Percentiles rank a stretch among this genome's conserved stretches.
Conservation (phyloP, 2,888 invertebrate genomes). For the Ectobius pallidus region DNA sequence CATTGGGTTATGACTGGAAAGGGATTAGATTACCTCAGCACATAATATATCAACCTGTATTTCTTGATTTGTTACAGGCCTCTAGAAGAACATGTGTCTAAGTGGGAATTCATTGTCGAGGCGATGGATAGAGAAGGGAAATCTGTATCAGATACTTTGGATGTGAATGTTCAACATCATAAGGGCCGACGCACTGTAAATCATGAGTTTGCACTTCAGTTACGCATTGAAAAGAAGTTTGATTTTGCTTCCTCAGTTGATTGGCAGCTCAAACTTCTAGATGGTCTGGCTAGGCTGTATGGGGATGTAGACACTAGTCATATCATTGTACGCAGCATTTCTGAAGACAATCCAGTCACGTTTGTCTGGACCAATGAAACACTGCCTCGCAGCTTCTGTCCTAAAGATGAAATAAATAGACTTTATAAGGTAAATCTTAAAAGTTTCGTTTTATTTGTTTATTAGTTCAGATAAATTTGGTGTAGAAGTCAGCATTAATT, state of each 20-base stretch:
- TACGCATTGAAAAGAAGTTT: slow-evolving; percentile 65
- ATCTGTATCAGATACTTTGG: slow-evolving; percentile 71
- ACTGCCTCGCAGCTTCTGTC: slow-evolving; percentile 78
- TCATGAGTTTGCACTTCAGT: slow-evolving; percentile 77
- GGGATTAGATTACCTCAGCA: too few relatives aligned
- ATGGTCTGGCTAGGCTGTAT: slow-evolving; percentile 63
- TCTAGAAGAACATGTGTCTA: slow-evolving; percentile 79
- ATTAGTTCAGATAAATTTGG: too few relatives aligned
- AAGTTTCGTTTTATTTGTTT: neutral
- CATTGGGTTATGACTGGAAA: too few relatives aligned
- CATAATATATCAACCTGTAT: too few relatives aligned
- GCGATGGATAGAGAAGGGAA: slow-evolving; percentile 81
- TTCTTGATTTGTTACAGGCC: slow-evolving; percentile 71
- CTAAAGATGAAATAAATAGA: slow-evolving; percentile 72
- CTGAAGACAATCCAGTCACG: slow-evolving; percentile 68
- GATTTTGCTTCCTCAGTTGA: slow-evolving; percentile 72
- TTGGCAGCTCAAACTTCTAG: slow-evolving; percentile 76
- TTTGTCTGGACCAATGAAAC: slow-evolving; percentile 89
- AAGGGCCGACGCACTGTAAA: slow-evolving; percentile 78
- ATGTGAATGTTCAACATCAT: slow-evolving; percentile 80
- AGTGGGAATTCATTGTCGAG: slow-evolving; percentile 78
- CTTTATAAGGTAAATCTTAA: slow-evolving; percentile 69
- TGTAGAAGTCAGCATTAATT: too few relatives aligned
- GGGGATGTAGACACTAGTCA: slow-evolving; percentile 64
- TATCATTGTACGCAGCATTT: slow-evolving; percentile 67